A percentile compares a stretch with the other conserved stretches of the same genome.
These are phyloP conservation scores for Rhinoderma darwinii DNA, from an alignment of 2,113 vertebrate genomes.

Conservation along the genomic window DNA sequence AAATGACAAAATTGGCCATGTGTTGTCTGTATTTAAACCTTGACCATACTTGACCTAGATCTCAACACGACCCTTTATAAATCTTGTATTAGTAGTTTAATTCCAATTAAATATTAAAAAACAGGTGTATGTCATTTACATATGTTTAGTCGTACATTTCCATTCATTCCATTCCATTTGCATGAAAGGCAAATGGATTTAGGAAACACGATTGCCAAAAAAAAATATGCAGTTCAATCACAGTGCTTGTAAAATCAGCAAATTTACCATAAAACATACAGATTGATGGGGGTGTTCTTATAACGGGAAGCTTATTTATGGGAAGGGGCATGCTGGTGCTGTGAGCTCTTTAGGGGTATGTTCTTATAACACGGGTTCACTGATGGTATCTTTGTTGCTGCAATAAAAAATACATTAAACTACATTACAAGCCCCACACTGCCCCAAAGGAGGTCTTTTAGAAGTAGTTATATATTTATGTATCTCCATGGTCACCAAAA, in stretches of 20 bases:
- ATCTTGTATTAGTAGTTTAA: background rate
- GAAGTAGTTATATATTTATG: background rate
- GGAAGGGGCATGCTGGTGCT: constrained; percentile 25
- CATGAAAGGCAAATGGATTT: constrained; percentile 1
- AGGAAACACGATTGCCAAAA: background rate
- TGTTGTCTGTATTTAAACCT: background rate
- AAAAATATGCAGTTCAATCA: background rate
- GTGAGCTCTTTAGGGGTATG: constrained; percentile 46
- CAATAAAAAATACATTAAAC: background rate
- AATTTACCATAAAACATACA: constrained; percentile 16
- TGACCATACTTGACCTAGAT: background rate
- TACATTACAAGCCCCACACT: background rate
- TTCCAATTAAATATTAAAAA: background rate
- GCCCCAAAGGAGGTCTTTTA: constrained; percentile 19
- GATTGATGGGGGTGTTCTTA: constrained; percentile 36
- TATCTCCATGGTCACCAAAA: background rate
- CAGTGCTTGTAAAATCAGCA: background rate
- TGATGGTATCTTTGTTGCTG: constrained; percentile 28
- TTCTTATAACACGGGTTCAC: constrained; percentile 49
- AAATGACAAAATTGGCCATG: background rate
- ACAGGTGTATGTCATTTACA: background rate
- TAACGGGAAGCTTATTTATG: constrained; percentile 40
- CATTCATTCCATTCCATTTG: background rate
- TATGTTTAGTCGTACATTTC: background rate
- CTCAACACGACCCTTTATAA: background rate